A percentile compares a stretch with the other conserved stretches of the same genome.
Conservation (phyloP, 2,797 vertebrate species). For the Astyanax mexicanus region DNA sequence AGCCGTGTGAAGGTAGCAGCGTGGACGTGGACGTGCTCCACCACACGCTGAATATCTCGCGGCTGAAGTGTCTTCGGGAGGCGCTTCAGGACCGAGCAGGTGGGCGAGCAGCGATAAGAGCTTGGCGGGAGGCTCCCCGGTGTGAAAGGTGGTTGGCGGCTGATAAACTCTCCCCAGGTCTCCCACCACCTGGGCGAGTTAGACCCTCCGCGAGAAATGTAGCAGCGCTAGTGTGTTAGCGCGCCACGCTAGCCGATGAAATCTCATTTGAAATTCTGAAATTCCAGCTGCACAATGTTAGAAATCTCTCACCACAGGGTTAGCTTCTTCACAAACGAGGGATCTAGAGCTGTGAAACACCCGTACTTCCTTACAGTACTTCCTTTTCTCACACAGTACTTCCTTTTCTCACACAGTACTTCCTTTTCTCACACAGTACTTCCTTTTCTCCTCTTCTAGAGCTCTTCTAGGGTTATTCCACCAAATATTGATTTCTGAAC, state of each 20-base stretch:
- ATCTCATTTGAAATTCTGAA: conserved; percentile 59
- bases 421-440: too few relatives aligned
- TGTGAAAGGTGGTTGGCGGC: conserved; percentile 52
- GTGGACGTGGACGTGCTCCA: conserved; percentile 6
- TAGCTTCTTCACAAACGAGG: conserved; percentile 52
- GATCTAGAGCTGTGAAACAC: conserved; percentile 37
- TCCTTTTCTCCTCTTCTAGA: conserved; percentile 26
- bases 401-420: too few relatives aligned
- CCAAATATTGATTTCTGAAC: too few relatives aligned
- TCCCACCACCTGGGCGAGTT: conserved; percentile 37
- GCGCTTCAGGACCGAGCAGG: conserved; percentile 38
- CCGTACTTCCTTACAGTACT: too few relatives aligned
- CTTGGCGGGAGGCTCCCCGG: conserved; percentile 24
- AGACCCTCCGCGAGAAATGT: conserved; percentile 39
- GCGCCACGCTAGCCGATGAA: conserved; percentile 48
- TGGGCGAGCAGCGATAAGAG: conserved; percentile 52
- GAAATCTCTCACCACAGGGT: conserved; percentile 43
- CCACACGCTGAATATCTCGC: conserved; percentile 38
- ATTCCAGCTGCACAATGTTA: conserved; percentile 47
- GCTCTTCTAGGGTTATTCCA: too few relatives aligned
- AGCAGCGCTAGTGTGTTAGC: too few relatives aligned
- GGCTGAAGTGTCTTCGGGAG: conserved; percentile 21
- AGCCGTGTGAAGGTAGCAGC: conserved; percentile 32
- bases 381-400: too few relatives aligned
- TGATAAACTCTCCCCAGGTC: conserved; percentile 59